A percentile compares a stretch with the other conserved stretches of the same genome.
These are phyloP conservation scores for Chelonus insularis DNA, from an alignment of 1,140 invertebrate genomes.

Conservation along the genomic window DNA sequence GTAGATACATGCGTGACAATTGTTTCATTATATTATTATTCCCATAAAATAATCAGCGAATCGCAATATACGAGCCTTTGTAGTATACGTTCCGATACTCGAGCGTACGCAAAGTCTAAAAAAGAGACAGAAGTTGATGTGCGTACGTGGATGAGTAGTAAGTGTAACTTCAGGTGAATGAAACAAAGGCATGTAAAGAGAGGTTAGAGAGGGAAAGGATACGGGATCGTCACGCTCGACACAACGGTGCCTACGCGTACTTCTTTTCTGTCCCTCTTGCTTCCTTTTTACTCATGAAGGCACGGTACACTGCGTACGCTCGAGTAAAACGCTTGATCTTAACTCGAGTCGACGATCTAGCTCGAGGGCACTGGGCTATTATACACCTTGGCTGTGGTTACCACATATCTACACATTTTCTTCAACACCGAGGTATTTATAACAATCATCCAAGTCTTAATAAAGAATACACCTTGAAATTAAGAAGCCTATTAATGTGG, in stretches of 20 bases:
- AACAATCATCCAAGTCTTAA: too few relatives aligned
- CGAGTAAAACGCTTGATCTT: conserved; percentile 9
- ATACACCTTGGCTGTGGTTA: too few relatives aligned
- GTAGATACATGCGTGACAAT: not conserved
- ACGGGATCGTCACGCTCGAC: conserved; percentile 21
- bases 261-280: not conserved
- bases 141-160: not conserved
- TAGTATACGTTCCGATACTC: not conserved
- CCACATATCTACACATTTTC: too few relatives aligned
- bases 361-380: conserved; percentile 18
- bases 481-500: too few relatives aligned
- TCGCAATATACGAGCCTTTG: not conserved
- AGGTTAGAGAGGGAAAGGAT: not conserved
- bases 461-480: too few relatives aligned
- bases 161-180: conserved; percentile 20
- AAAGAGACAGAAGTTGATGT: not conserved
- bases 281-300: conserved; percentile 4
- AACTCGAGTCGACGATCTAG: conserved; percentile 25
- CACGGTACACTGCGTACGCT: conserved; percentile 38
- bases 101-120: not conserved
- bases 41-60: not conserved
- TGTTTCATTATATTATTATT: not conserved
- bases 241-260: conserved; percentile 20
- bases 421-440: too few relatives aligned
- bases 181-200: conserved; percentile 21